A percentile compares a stretch with the other conserved stretches of the same genome.
Conservation (phyloP, 2,888 invertebrate genomes). For the Metallyticus violacea region DNA sequence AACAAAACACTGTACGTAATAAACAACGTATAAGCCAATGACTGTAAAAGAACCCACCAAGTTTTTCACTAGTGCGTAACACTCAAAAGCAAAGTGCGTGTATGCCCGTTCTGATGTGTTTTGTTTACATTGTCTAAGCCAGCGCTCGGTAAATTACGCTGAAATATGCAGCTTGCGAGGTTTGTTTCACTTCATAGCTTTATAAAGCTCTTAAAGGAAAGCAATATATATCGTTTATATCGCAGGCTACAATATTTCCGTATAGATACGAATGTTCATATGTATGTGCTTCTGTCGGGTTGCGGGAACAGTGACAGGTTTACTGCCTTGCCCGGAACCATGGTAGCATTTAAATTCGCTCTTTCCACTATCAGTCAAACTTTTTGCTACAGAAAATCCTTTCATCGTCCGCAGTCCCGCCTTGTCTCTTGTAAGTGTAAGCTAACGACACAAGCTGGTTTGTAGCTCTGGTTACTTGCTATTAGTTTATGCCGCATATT, state of each 20-base stretch:
- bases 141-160: neutral
- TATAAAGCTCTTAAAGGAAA: neutral
- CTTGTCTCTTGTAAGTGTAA: neutral
- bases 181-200: neutral
- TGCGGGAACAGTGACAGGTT: conserved; percentile 25
- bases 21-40: no score
- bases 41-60: no score
- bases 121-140: neutral
- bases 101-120: no score
- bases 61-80: no score
- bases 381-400: conserved; percentile 4
- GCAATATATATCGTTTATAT: neutral
- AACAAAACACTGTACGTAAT: no score
- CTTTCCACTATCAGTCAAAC: conserved; percentile 27
- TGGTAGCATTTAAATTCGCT: conserved; percentile 22
- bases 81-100: no score
- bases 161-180: neutral
- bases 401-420: neutral
- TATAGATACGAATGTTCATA: neutral
- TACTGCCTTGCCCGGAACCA: conserved; percentile 14
- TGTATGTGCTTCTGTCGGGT: neutral
- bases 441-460: neutral
- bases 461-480: neutral
- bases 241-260: neutral
- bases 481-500: neutral